Percentiles rank a stretch among this genome's conserved stretches.
phyloP scores from a whole-genome alignment of 2,797 vertebrate genomes.

The Sparus aurata region DNA sequence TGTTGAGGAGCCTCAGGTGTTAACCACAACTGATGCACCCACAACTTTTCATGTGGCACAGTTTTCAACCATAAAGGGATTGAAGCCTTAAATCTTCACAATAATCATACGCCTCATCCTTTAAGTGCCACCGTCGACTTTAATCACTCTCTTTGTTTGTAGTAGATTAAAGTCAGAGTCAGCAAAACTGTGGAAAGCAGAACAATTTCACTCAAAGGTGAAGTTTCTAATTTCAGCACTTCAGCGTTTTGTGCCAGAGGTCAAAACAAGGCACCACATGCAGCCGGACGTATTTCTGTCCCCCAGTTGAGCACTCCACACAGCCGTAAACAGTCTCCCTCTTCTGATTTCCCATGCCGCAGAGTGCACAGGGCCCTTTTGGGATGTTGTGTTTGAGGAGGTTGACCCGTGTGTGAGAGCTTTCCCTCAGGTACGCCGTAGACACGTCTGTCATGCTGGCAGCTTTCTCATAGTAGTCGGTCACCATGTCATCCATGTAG shows the following conservation, averaged over 20 bases:
- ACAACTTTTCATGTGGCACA: conserved; percentile 2
- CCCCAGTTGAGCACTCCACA: conserved; percentile 91
- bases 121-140: neutral
- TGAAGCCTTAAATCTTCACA: conserved; percentile 18
- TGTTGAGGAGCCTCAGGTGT: conserved; percentile 11
- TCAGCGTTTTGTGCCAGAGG: conserved; percentile 94
- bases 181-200: neutral
- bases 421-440: conserved; percentile 90
- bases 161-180: neutral
- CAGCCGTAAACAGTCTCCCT: conserved; percentile 98
- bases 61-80: conserved; percentile 1
- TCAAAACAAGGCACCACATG: conserved; percentile 98
- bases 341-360: conserved; percentile 94
- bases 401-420: conserved; percentile 93
- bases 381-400: conserved; percentile 97
- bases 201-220: neutral
- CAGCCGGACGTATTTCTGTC: conserved; percentile 93
- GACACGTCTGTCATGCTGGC: conserved; percentile 96
- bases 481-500: conserved; percentile 93
- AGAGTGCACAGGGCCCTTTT: conserved; percentile 96
- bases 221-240: conserved; percentile 59
- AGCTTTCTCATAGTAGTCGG: conserved; percentile 95
- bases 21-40: conserved; percentile 3
- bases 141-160: conserved; percentile 1
- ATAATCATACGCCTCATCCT: conserved; percentile 4